These are phyloP conservation scores for Troides helena DNA, from an alignment of 2,888 invertebrate species.

Conservation along the genomic window DNA sequence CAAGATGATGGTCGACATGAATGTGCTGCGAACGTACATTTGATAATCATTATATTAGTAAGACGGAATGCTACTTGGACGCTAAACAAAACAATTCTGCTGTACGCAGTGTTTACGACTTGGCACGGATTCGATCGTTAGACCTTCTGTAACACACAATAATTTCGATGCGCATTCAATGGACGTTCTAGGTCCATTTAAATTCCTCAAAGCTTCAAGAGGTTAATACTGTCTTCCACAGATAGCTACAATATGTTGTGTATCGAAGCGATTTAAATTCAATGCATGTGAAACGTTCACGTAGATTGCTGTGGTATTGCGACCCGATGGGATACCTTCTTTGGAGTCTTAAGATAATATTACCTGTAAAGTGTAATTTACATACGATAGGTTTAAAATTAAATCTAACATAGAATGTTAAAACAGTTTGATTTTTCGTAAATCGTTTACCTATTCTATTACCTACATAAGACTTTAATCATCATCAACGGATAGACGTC, in stretches of 20 bases:
- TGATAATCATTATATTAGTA: slow-evolving; percentile 22
- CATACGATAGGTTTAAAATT: too few species aligned
- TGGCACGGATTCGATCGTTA: slow-evolving; percentile 54
- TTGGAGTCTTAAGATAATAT: neutral
- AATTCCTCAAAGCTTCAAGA: slow-evolving; percentile 30
- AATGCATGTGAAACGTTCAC: neutral
- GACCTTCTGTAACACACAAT: slow-evolving; percentile 40
- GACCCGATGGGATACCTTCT: neutral
- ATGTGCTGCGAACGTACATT: slow-evolving; percentile 16
- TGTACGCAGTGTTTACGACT: slow-evolving; percentile 55
- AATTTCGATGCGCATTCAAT: slow-evolving; percentile 39
- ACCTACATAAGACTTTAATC: too few species aligned
- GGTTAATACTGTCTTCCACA: slow-evolving; percentile 8
- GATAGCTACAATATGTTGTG: slow-evolving; percentile 8
- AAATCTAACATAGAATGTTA: too few species aligned
- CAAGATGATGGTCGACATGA: slow-evolving; percentile 8
- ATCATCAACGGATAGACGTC: too few species aligned
- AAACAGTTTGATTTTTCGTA: too few species aligned
- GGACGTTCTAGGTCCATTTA: slow-evolving; percentile 37
- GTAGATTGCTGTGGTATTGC: neutral
- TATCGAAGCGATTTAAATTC: neutral
- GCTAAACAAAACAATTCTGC: slow-evolving; percentile 22
- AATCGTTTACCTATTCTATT: too few species aligned
- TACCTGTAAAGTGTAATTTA: too few species aligned
- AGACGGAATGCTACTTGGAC: slow-evolving; percentile 11